Conservation (phyloP, 2,797 vertebrate species). For the Nyctalus aviator region DNA sequence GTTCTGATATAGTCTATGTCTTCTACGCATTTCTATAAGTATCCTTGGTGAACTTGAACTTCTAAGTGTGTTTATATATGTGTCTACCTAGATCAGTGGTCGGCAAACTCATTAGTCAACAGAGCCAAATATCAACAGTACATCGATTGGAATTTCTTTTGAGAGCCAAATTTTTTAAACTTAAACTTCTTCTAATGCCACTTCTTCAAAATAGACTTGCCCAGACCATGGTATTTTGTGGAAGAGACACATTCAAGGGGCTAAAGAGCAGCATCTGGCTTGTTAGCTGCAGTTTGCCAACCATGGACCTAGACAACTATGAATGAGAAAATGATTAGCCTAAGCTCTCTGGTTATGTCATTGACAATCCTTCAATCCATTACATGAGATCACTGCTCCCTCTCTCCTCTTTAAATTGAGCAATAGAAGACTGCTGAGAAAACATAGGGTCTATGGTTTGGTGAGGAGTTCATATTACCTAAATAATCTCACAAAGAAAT, state of each 20-base stretch:
- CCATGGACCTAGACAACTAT: background rate
- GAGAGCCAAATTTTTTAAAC: too few species aligned
- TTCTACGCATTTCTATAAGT: background rate
- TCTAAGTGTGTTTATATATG: background rate
- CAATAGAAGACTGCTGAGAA: constrained; percentile 29
- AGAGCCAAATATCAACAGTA: too few species aligned
- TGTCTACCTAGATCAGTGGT: background rate
- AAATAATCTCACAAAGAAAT: constrained; percentile 36
- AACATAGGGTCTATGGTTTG: background rate
- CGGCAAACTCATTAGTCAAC: too few species aligned
- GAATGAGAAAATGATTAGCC: background rate
- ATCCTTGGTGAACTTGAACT: background rate
- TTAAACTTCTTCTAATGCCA: too few species aligned
- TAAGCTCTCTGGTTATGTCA: background rate
- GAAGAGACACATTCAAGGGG: too few species aligned
- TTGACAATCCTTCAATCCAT: background rate
- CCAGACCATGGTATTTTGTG: too few species aligned
- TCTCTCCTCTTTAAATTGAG: background rate
- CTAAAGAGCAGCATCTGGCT: too few species aligned
- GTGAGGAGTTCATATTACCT: constrained; percentile 15
- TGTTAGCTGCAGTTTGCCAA: too few species aligned
- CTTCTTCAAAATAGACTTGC: too few species aligned
- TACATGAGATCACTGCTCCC: background rate
- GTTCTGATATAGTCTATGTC: background rate
- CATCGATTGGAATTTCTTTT: too few species aligned